Evolutionary conservation across 2,113 vertebrate genomes (phyloP), one percentile per base, ranked within the genome.

Genomic region (Pomatostomus ruficeps): DNA sequence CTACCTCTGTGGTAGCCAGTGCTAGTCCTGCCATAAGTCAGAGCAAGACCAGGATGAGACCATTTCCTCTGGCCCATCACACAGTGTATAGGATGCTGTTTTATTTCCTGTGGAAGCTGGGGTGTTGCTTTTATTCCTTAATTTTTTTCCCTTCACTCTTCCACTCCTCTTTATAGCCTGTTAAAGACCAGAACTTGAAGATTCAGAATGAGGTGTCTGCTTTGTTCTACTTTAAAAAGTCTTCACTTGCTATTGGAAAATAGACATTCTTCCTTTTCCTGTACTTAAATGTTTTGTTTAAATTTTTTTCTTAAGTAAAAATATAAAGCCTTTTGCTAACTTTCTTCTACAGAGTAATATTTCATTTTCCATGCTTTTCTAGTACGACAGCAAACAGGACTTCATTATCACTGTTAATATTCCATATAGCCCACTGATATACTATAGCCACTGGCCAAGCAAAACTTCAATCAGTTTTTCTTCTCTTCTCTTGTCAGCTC

Each of bases 391-490:
- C 77, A 94, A 84, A 90, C 62, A 91, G 61, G 70, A 75, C 57
- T 91, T 96, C 78, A 85, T 96, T 93, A 93, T 79, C 19, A 8
- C 46, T 73, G 36, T 67, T 94, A 83, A 80, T 95, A 65, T 86
- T 91, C 65, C 79, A 79, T 80, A 85, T 52, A 88, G 54, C 28
- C 52, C 75, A 57, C 81, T 88, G 91, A 80, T 80, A 89, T 5
- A 67, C 63, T 78, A 85, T 82, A 94, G 73, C 89, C 74, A 91
- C 82, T 94, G 84, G 76, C 84, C 83, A 96, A 92, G 94, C 42
- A 93, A 94, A 94, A 92, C 89, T 89, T 96, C 89, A 94, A 85
- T 86, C 86, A 67, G 12, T 92, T 97, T 93, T 92, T 91, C 63
- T 94, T 95, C 86, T 83, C 79, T 83, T 78, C 86, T 83, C 79